Conservation (phyloP, 1,140 invertebrate genomes). For the Anastrepha ludens region DNA sequence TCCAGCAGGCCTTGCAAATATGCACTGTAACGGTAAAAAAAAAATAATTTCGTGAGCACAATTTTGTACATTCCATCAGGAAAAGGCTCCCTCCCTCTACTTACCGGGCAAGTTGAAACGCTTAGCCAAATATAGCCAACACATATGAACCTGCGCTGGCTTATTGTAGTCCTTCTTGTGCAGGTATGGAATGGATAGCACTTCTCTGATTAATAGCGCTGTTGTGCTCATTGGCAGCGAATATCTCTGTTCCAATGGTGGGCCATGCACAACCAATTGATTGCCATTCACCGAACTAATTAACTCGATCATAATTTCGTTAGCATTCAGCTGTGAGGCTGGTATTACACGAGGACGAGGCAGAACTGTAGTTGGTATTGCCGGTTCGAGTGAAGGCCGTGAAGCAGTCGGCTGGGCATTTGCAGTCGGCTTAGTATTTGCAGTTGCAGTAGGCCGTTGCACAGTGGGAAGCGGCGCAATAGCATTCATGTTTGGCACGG, state of each 20-base stretch:
- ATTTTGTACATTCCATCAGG: neutral
- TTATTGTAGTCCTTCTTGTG: slow-evolving; percentile 58
- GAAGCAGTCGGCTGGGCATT: neutral
- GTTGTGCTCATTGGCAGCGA: slow-evolving; percentile 59
- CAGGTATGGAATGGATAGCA: slow-evolving; percentile 64
- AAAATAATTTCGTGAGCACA: neutral
- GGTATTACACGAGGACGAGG: slow-evolving; percentile 17
- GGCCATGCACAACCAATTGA: slow-evolving; percentile 57
- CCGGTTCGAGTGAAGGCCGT: neutral
- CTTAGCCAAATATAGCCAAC: slow-evolving; percentile 61
- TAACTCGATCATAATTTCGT: slow-evolving; percentile 58
- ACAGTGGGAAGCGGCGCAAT: neutral
- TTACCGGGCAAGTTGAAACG: slow-evolving; percentile 64
- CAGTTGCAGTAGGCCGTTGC: neutral
- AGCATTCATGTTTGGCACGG: neutral
- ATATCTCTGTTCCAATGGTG: slow-evolving; percentile 42
- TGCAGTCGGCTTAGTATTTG: neutral
- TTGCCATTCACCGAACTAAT: slow-evolving; percentile 50
- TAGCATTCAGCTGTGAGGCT: slow-evolving; percentile 53
- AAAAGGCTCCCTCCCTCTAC: neutral
- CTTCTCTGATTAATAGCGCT: slow-evolving; percentile 62
- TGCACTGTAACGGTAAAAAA: slow-evolving; percentile 46
- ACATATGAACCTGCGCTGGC: neutral
- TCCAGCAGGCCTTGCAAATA: slow-evolving; percentile 62
- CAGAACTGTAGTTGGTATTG: neutral